phyloP scores from a whole-genome alignment of 1,140 invertebrate species.

The Euborellia annulipes region DNA sequence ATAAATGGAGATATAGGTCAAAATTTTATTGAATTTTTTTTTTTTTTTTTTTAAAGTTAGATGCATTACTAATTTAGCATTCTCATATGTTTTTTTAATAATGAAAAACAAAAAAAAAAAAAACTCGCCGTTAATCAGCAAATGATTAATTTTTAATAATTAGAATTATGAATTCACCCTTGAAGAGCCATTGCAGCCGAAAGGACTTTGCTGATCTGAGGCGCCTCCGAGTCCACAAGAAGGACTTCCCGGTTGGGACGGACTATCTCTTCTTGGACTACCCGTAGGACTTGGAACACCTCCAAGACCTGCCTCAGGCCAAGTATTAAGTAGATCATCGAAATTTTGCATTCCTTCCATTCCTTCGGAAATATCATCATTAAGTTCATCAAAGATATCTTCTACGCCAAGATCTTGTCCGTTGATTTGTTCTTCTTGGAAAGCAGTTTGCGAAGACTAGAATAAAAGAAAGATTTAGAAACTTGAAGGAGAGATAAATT shows the following conservation, averaged over 20 bases:
- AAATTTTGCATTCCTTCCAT: slow-evolving; percentile 57
- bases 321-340: slow-evolving; percentile 50
- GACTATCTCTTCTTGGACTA: slow-evolving; percentile 35
- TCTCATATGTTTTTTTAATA: no score
- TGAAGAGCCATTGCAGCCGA: slow-evolving; percentile 36
- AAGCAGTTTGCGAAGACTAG: slow-evolving; percentile 71
- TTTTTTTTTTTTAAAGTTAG: no score
- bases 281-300: slow-evolving; percentile 42
- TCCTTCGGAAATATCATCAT: slow-evolving; percentile 53
- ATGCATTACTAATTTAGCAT: no score
- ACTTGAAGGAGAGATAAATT: slow-evolving; percentile 10
- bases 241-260: slow-evolving; percentile 40
- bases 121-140: no score
- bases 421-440: slow-evolving; percentile 64
- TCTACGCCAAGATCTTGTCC: slow-evolving; percentile 59
- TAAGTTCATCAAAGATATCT: slow-evolving; percentile 47
- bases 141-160: no score
- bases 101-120: no score
- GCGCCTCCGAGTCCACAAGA: slow-evolving; percentile 35
- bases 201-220: slow-evolving; percentile 40
- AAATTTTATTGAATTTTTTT: no score
- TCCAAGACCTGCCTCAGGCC: slow-evolving; percentile 41
- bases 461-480: slow-evolving; percentile 12
- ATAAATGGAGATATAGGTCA: no score
- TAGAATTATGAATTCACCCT: no score